A percentile compares a stretch with the other conserved stretches of the same genome.
Conservation (phyloP, 2,797 vertebrate species). For the Phaenicophaeus curvirostris region DNA sequence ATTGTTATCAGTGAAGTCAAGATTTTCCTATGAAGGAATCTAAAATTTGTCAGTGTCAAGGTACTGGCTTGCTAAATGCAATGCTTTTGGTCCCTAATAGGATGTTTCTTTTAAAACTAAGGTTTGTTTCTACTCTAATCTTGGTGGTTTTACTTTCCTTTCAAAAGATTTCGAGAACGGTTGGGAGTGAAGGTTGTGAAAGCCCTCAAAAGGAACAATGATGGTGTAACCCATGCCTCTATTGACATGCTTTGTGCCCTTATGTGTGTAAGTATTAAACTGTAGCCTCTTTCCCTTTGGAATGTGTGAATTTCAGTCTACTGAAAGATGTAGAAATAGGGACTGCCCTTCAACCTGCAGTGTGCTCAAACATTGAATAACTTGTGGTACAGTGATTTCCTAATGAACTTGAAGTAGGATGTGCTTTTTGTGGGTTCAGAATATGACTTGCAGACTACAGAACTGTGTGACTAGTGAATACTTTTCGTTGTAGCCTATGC, state of each 20-base stretch:
- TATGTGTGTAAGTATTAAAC: constrained; percentile 95
- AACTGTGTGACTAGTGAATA: neutral
- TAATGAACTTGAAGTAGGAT: neutral
- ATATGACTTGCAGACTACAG: neutral
- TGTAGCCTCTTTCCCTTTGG: neutral
- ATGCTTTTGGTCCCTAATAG: rapidly evolving
- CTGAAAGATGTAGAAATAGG: neutral
- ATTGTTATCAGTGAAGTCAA: neutral
- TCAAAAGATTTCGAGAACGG: constrained; percentile 91
- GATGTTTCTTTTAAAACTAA: neutral
- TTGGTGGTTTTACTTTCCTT: constrained; percentile 9
- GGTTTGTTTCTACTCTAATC: neutral
- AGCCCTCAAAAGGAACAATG: constrained; percentile 95
- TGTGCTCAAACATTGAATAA: neutral
- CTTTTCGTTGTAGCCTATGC: constrained; percentile 88
- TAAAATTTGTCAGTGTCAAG: neutral
- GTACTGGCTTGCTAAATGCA: neutral
- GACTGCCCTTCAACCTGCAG: neutral
- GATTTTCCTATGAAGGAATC: neutral
- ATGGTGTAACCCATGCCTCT: constrained; percentile 93
- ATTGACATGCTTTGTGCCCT: constrained; percentile 99
- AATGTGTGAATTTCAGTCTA: neutral
- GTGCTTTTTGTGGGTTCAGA: neutral
- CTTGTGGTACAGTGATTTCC: neutral
- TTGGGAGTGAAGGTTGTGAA: constrained; percentile 97